phyloP scores from a whole-genome alignment of 2,888 invertebrate species.

The Ectemnius continuus region DNA sequence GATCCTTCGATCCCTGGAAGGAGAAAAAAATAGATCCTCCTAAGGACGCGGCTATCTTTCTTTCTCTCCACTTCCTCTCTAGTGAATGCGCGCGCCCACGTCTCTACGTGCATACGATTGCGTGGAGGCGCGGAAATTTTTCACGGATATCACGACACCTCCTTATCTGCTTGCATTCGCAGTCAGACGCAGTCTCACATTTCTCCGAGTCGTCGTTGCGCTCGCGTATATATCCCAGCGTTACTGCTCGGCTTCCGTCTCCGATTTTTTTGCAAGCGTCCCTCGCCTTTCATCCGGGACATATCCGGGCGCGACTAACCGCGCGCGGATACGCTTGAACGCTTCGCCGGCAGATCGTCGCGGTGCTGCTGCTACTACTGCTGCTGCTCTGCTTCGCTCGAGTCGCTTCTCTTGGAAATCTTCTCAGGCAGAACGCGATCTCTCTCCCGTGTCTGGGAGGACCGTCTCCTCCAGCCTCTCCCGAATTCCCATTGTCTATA shows the following conservation, averaged over 20 bases:
- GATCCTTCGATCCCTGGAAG: too few relatives aligned
- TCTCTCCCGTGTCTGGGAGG: too few relatives aligned
- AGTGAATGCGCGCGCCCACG: too few relatives aligned
- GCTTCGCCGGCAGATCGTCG: slow-evolving; percentile 3
- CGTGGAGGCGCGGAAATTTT: too few relatives aligned
- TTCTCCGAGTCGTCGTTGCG: background rate
- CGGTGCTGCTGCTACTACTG: background rate
- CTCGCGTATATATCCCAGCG: background rate
- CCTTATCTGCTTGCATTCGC: background rate
- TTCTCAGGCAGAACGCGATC: background rate
- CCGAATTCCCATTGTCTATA: background rate
- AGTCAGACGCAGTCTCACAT: background rate
- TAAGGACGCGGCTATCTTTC: too few relatives aligned
- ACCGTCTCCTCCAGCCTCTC: background rate
- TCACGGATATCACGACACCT: too few relatives aligned
- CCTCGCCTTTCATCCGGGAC: slow-evolving; percentile 7
- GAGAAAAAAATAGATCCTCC: too few relatives aligned
- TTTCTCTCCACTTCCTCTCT: too few relatives aligned
- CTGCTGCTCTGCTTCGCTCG: slow-evolving; percentile 1
- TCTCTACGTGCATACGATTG: too few relatives aligned
- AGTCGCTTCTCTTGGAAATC: background rate
- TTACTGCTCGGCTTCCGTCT: background rate
- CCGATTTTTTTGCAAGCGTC: background rate
- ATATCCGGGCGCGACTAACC: background rate
- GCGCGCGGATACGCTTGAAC: slow-evolving; percentile 10